Evolutionary conservation across 2,888 invertebrate species (phyloP), one percentile per base, ranked within the genome.

Genomic region (Drosophila dives): DNA sequence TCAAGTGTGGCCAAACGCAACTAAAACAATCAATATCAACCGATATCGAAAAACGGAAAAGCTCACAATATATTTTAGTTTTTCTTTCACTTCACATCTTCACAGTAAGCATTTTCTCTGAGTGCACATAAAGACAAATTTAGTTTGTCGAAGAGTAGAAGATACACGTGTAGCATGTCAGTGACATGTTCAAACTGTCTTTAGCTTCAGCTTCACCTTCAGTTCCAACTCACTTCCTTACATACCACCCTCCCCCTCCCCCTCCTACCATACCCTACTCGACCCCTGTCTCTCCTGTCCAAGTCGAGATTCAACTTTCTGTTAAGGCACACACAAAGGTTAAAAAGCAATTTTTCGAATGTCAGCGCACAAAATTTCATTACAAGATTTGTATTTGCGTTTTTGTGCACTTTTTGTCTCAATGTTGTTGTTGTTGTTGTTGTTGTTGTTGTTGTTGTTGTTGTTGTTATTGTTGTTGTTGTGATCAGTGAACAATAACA

Each of bases 111-210:
- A 4, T 15, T 45, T 23, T 15, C 45, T 23, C 45, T 45, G 20
- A 45, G 20, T 45, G 20, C 45, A 45, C 15, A 45, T 23, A 23
- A 23, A 23, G 20, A 20, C 20, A 23, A 23, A 23, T 45, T 45
- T 45, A 45, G 45, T 45, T 45, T 32, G 36, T 48, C 63, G 69
- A 73, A 77, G 65, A 82, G 85, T 85, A 67, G 72, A 62, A 89
- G 86, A 88, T 86, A 85, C 87, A 89, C 89, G 89, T 89, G 85
- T 84, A 87, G 85, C 87, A 82, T 84, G 89, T 81, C 83, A 83
- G 65, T 86, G 86, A 80, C 90, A 85, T 80, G 63, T 55, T 67
- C 62, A 64, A 75, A 62, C 62, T 65, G 62, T 29, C 76, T 54
- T 4, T 36, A n/a, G 40, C 54, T 36, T 23, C 17, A 32, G 33